Evolutionary conservation across 2,113 vertebrate genomes (phyloP).

Genomic region (Labeo rohita): DNA sequence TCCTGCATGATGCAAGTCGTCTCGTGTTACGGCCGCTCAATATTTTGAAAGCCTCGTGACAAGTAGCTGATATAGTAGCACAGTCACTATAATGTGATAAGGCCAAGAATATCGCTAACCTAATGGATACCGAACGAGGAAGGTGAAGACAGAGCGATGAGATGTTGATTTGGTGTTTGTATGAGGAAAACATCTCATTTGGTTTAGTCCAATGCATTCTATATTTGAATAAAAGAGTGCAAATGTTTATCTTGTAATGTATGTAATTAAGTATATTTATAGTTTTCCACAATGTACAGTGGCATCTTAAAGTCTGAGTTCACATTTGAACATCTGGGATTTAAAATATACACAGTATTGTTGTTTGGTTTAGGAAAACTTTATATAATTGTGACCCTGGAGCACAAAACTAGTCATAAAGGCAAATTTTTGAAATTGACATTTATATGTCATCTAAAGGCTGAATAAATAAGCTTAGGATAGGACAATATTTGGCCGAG

Average conservation of each 20-base stretch:
- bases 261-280: background rate
- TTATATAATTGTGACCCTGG: too few relatives aligned
- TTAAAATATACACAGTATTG: background rate
- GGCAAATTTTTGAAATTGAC: too few relatives aligned
- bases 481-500: too few relatives aligned
- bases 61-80: slow-evolving; percentile 49
- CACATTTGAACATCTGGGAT: background rate
- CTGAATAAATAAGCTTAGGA: too few relatives aligned
- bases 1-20: slow-evolving; percentile 31
- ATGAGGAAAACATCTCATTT: slow-evolving; percentile 4
- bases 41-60: slow-evolving; percentile 60
- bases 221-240: background rate
- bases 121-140: slow-evolving; percentile 30
- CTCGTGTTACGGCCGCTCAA: slow-evolving; percentile 56
- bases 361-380: too few relatives aligned
- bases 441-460: too few relatives aligned
- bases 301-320: background rate
- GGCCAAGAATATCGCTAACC: slow-evolving; percentile 51
- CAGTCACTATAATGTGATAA: slow-evolving; percentile 42
- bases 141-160: slow-evolving; percentile 8
- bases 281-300: background rate
- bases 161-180: slow-evolving; percentile 42
- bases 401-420: too few relatives aligned
- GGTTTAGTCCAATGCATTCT: background rate
- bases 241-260: background rate